phyloP scores from a whole-genome alignment of 2,113 vertebrate species.

The Apodemus sylvaticus region DNA sequence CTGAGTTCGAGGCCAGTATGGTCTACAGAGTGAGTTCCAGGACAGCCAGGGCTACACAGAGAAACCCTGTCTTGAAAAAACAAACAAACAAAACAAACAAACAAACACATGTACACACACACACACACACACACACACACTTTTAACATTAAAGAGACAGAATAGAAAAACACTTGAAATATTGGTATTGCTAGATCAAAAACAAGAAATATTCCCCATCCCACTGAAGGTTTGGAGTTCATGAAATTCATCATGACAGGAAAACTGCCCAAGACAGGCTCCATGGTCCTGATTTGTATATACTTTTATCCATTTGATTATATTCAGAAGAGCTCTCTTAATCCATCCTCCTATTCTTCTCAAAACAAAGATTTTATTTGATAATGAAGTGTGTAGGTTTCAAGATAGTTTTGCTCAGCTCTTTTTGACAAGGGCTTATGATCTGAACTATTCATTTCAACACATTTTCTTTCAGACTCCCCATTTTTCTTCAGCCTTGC shows the following conservation, averaged over 20 bases:
- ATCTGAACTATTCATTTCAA: slow-evolving; percentile 61
- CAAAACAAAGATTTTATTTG: slow-evolving; percentile 79
- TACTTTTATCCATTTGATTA: slow-evolving; percentile 68
- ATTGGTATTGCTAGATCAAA: slow-evolving; percentile 1
- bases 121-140: background rate
- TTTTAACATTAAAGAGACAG: background rate
- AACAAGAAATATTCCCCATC: background rate
- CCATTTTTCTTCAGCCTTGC: slow-evolving; percentile 22
- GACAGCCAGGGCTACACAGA: no score
- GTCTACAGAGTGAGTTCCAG: no score
- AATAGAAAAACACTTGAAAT: background rate
- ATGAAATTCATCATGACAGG: background rate
- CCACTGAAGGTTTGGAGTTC: background rate
- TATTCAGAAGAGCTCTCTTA: slow-evolving; percentile 50
- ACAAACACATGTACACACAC: background rate
- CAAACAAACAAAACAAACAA: no score
- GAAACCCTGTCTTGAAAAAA: no score
- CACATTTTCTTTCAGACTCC: slow-evolving; percentile 45
- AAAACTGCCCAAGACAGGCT: slow-evolving; percentile 32
- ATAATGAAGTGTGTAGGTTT: slow-evolving; percentile 63
- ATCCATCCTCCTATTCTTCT: slow-evolving; percentile 54
- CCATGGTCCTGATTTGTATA: slow-evolving; percentile 57
- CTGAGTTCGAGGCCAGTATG: no score
- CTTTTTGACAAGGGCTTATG: slow-evolving; percentile 54
- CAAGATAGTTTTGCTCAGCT: slow-evolving; percentile 64